Evolutionary conservation across 2,113 vertebrate species (phyloP).

Genomic region (Triplophysa dalaica): DNA sequence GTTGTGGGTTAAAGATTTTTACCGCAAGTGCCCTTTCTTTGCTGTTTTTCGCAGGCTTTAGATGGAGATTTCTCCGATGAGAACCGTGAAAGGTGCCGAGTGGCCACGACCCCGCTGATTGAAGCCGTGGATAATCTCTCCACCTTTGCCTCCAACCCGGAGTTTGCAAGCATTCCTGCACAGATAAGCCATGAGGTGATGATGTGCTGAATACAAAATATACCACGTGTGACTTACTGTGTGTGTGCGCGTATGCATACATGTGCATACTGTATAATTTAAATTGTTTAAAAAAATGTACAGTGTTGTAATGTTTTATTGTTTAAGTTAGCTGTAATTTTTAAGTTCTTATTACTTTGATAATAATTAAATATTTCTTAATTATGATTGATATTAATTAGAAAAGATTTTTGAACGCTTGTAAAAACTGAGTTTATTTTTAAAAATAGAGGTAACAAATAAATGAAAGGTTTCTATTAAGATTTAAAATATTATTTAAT

Average conservation of each 20-base stretch:
- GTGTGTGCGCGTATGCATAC: neutral
- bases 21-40: constrained; percentile 1
- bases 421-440: too few species aligned
- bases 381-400: too few species aligned
- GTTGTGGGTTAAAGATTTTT: constrained; percentile 3
- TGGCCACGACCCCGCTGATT: constrained; percentile 88
- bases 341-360: too few species aligned
- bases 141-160: constrained; percentile 93
- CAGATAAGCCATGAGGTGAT: constrained; percentile 94
- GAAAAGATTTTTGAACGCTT: too few species aligned
- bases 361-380: too few species aligned
- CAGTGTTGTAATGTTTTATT: too few species aligned
- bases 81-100: constrained; percentile 88
- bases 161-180: constrained; percentile 95
- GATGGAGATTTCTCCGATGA: constrained; percentile 98
- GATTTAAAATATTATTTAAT: too few species aligned
- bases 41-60: constrained; percentile 75
- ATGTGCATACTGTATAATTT: neutral
- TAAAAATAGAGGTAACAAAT: too few species aligned
- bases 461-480: too few species aligned
- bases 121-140: constrained; percentile 96
- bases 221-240: constrained; percentile 26
- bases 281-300: too few species aligned
- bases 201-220: neutral
- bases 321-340: too few species aligned